Evolutionary conservation across 2,888 invertebrate species (phyloP).

Genomic region (Axea sp.): DNA sequence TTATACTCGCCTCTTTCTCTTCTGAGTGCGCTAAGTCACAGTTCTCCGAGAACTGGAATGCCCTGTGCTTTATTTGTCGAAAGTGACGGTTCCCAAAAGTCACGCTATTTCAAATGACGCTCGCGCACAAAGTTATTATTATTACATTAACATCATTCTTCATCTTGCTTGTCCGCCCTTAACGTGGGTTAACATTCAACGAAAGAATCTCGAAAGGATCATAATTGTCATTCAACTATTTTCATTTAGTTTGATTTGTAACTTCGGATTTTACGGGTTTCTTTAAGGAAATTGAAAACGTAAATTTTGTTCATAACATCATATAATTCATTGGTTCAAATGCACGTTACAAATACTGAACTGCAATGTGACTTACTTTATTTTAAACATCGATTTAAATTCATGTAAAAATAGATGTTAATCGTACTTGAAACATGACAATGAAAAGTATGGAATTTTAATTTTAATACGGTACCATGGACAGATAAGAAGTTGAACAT

Average conservation of each 20-base stretch:
- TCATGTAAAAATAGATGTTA: neutral
- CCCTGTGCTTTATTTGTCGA: conserved; percentile 55
- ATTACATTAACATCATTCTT: conserved; percentile 54
- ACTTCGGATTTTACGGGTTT: conserved; percentile 1
- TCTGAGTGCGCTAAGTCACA: conserved; percentile 50
- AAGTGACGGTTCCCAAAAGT: conserved; percentile 56
- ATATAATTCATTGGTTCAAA: neutral
- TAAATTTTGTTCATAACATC: conserved; percentile 1
- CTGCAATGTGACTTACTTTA: too few relatives aligned
- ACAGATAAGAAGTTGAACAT: conserved; percentile 20
- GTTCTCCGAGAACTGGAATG: conserved; percentile 52
- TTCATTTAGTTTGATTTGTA: conserved; percentile 42
- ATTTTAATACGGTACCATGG: neutral
- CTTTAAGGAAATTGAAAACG: conserved; percentile 16
- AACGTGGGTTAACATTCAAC: conserved; percentile 22
- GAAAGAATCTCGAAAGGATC: conserved; percentile 38
- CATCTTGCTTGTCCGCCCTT: conserved; percentile 6
- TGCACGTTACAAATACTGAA: neutral
- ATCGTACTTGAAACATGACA: neutral
- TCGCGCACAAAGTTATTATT: conserved; percentile 44
- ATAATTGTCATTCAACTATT: conserved; percentile 50
- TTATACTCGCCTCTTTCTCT: conserved; percentile 62
- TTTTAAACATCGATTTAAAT: neutral
- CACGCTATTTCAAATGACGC: conserved; percentile 34
- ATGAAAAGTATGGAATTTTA: neutral